These are phyloP conservation scores for Epinotia bilunana DNA, from an alignment of 2,888 invertebrate species.

Conservation along the genomic window DNA sequence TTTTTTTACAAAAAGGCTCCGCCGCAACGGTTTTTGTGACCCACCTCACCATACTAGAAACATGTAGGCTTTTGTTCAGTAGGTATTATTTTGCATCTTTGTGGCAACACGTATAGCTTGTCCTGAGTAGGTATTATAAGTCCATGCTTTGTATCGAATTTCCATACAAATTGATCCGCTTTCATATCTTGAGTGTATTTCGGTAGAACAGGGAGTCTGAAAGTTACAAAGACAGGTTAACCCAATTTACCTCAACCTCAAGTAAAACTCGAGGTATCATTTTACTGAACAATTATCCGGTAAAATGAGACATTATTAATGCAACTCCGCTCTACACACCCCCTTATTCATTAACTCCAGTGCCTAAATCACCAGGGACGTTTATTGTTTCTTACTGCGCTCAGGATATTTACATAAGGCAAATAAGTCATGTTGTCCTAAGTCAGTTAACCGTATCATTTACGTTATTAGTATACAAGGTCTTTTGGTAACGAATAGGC, in stretches of 20 bases:
- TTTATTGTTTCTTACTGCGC: slow-evolving; percentile 29
- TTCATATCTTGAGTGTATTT: not conserved
- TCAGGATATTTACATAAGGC: slow-evolving; percentile 30
- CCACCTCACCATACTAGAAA: too few relatives aligned
- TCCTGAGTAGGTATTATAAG: too few relatives aligned
- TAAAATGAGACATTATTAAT: slow-evolving; percentile 34
- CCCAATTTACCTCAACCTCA: not conserved
- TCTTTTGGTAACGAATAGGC: not conserved
- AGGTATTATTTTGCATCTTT: too few relatives aligned
- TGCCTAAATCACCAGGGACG: slow-evolving; percentile 41
- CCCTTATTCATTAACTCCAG: slow-evolving; percentile 40
- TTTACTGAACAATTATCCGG: slow-evolving; percentile 14
- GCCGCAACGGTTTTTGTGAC: too few relatives aligned
- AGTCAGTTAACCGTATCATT: slow-evolving; percentile 20
- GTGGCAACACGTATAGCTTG: too few relatives aligned
- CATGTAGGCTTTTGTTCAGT: too few relatives aligned
- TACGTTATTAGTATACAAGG: not conserved
- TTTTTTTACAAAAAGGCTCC: too few relatives aligned
- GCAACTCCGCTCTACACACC: slow-evolving; percentile 33
- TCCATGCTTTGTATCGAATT: not conserved
- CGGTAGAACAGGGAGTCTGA: too few relatives aligned
- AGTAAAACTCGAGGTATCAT: slow-evolving; percentile 2
- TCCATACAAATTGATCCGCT: not conserved
- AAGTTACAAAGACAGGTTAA: not conserved
- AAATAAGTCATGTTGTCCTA: slow-evolving; percentile 22